Evolutionary conservation across 2,888 invertebrate genomes (phyloP), one percentile per base, ranked within the genome.

Genomic region (Vesta saturnalis): DNA sequence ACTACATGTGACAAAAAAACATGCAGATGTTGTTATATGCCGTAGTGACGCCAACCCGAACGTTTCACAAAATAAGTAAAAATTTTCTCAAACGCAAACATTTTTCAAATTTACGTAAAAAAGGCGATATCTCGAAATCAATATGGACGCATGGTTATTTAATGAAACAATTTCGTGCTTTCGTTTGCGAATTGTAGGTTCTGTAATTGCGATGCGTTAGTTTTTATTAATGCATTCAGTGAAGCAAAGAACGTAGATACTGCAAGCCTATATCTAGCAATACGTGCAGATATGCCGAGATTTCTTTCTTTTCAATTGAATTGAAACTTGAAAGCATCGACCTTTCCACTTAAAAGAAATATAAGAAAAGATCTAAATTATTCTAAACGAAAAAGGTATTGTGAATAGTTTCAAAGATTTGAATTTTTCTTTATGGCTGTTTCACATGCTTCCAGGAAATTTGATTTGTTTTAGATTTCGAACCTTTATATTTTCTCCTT

Each of bases 1-100:
- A 73, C 60, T 67, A 73, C 72, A 76, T 77, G 76, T 76, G 77
- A 72, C 77, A 78, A 77, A 76, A 77, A 76, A 76, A 73, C 67
- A 52, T n/a, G 39, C 39, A 52, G n/a, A 19, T 52, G 18, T 52
- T 19, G 18, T 16, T 47, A 15, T 16, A 8, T 21, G 18, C 16
- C 19, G 1, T 19, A 52, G 19, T 43, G 10, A 5, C 10, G 10
- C 30, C 4, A 6, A 30, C 30, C 5, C 30, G 4, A n/a, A 43
- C 10, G 10, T 43, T 43, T 10, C 10, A 12, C 1, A 43, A 43
- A 43, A 43, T 43, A 12, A n/a, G 10, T 43, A 43, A 43, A n/a
- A 6, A 43, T 14, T 43, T n/a, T 43, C 43, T n/a, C 14, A n/a
- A 43, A 2, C 12, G n/a, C 2, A n/a, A 43, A 43, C n/a, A n/a